Conservation (phyloP, 2,888 invertebrate species). For the Flexamia atlantica region DNA sequence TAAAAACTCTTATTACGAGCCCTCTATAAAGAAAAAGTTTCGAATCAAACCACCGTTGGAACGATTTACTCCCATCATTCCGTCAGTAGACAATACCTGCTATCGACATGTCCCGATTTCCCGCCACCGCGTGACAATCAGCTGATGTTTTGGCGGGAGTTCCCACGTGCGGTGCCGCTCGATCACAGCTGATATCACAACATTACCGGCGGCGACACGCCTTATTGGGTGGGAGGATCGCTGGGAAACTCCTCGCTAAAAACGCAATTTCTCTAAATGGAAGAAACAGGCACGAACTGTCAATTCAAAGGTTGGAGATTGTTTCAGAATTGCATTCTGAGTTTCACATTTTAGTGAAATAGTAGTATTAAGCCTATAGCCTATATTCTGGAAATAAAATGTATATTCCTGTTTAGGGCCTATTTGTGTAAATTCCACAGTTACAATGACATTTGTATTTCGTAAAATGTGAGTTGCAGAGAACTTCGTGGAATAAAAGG, state of each 20-base stretch:
- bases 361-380: too few relatives aligned
- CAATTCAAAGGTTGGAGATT: not conserved
- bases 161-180: slow-evolving; percentile 3
- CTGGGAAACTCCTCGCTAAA: not conserved
- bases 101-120: not conserved
- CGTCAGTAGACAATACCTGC: not conserved
- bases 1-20: not conserved
- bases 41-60: slow-evolving; percentile 2
- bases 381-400: not conserved
- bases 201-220: slow-evolving; percentile 7
- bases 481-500: too few relatives aligned
- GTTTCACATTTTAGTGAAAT: not conserved
- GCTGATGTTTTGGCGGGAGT: not conserved
- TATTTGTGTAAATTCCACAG: too few relatives aligned
- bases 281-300: slow-evolving; percentile 5
- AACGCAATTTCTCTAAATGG: slow-evolving; percentile 8
- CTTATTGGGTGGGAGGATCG: not conserved
- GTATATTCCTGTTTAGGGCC: too few relatives aligned
- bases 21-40: not conserved
- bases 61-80: not conserved
- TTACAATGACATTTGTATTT: too few relatives aligned
- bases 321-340: too few relatives aligned
- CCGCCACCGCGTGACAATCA: not conserved
- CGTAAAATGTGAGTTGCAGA: too few relatives aligned
- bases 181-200: not conserved